Base-by-base conservation (phyloP, 1,140 invertebrate species). In the Leptinotarsa defecta region DNA sequence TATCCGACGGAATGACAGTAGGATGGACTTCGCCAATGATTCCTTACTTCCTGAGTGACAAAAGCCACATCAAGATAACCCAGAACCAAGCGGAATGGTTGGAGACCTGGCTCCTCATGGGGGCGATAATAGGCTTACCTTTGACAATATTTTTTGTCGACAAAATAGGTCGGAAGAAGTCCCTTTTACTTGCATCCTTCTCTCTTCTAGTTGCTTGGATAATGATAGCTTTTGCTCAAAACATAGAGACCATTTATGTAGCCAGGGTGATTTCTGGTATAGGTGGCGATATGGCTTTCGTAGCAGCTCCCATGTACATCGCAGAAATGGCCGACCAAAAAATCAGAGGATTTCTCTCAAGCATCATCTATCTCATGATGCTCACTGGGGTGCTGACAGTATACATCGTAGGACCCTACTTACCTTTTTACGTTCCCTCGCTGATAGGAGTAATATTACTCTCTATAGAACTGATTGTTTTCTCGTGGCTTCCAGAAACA, bases 1-100 rank as follows among this genome's bases (percentile, higher is more conserved):
- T 84, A 34, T 82, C 83, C 13, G 83, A 84, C 81, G 82, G 83
- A 64, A 84, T 84, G 82, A 81, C 81, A 62, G 84, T 84, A 57
- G 90, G 88, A 11, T 93, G 91, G 89, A 89, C 91, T 11, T 89
- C 91, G 0, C 90, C 91, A 3, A 88, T 90, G 1, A 80, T 91
- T 15, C 87, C 88, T 6, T 83, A 87, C 43, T 82, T 91, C 34
- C 81, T 85, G n/a, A 77, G 80, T 20, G 69, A 64, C 27, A 19
- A 43, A 11, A 27, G 57, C n/a, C 71, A 64, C 15, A 65, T 73
- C 11, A n/a, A 13, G 4, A 73, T 67, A 48, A 64, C 57, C 3
- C 6, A 19, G 48, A n/a, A 68, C 43, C 63, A 84, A 79, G 79
- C 83, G 13, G 88, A 89, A 1, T 92, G 90, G 91, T 84, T 92